phyloP scores from a whole-genome alignment of 2,113 vertebrate species.

The Ornithorhynchus anatinus region DNA sequence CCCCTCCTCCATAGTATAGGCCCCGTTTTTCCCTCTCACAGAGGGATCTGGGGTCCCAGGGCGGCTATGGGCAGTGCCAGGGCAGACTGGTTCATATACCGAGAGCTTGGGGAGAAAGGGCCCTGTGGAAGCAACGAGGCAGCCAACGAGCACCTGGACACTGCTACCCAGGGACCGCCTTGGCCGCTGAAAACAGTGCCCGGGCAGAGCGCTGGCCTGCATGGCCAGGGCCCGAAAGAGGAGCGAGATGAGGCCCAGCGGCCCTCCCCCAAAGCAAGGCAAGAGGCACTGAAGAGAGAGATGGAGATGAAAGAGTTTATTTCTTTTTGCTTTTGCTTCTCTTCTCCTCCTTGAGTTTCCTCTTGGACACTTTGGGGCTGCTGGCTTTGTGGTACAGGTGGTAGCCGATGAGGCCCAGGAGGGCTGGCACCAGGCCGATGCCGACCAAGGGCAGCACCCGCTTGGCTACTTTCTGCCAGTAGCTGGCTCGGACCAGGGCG shows the following conservation, averaged over 20 bases:
- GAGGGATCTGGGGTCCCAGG: no score
- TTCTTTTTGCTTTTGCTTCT: constrained; percentile 88
- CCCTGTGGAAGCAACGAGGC: no score
- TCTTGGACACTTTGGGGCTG: constrained; percentile 82
- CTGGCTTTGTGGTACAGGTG: constrained; percentile 91
- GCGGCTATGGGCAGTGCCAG: background rate
- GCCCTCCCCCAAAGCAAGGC: background rate
- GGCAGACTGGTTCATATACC: background rate
- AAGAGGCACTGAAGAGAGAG: background rate
- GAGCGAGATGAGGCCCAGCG: background rate
- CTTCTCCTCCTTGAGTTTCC: constrained; percentile 93
- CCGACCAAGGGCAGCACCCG: constrained; percentile 84
- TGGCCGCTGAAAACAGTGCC: no score
- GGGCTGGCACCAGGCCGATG: constrained; percentile 84
- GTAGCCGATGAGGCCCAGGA: constrained; percentile 88
- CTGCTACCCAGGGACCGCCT: background rate
- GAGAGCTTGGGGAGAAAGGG: background rate
- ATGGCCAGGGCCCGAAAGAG: no score
- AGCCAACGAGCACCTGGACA: background rate
- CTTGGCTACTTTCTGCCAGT: constrained; percentile 88
- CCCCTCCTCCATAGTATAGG: no score
- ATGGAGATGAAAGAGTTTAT: constrained; percentile 54
- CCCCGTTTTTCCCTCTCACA: no score
- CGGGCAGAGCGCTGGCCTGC: no score
- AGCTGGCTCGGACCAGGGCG: constrained; percentile 79